Conservation (phyloP, 92 coral and sea anemone species). For the Epizoanthus ramosus region DNA sequence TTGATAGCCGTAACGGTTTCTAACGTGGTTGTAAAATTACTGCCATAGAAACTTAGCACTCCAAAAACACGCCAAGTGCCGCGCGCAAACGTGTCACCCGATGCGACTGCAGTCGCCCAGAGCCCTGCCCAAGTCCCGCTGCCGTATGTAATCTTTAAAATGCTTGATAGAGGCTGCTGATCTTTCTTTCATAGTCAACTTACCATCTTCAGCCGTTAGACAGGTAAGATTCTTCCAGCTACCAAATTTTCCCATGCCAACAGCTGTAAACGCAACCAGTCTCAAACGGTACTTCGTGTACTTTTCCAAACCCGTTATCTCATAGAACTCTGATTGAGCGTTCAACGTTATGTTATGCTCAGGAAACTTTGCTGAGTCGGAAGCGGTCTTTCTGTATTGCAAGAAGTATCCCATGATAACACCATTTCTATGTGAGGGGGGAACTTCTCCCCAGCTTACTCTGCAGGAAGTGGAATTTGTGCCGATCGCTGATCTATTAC, state of each 20-base stretch:
- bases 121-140: no score
- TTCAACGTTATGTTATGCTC: not conserved
- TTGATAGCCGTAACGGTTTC: no score
- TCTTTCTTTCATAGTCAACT: not conserved
- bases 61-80: no score
- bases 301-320: slow-evolving; percentile 24
- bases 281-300: slow-evolving; percentile 42
- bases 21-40: no score
- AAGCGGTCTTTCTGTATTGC: slow-evolving; percentile 16
- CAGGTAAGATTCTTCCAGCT: slow-evolving; percentile 9
- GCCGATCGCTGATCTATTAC: slow-evolving; percentile 30
- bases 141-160: no score
- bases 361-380: no score
- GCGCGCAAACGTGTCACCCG: no score
- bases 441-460: slow-evolving; percentile 46
- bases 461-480: slow-evolving; percentile 31
- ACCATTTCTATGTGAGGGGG: slow-evolving; percentile 34
- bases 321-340: not conserved
- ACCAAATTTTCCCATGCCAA: slow-evolving; percentile 22
- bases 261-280: slow-evolving; percentile 42
- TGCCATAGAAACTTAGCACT: no score
- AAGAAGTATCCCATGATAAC: slow-evolving; percentile 30
- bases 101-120: no score
- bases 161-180: no score
- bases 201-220: slow-evolving; percentile 50